These are phyloP conservation scores for Pan paniscus DNA, from an alignment of 2,113 vertebrate species.

Conservation along the genomic window DNA sequence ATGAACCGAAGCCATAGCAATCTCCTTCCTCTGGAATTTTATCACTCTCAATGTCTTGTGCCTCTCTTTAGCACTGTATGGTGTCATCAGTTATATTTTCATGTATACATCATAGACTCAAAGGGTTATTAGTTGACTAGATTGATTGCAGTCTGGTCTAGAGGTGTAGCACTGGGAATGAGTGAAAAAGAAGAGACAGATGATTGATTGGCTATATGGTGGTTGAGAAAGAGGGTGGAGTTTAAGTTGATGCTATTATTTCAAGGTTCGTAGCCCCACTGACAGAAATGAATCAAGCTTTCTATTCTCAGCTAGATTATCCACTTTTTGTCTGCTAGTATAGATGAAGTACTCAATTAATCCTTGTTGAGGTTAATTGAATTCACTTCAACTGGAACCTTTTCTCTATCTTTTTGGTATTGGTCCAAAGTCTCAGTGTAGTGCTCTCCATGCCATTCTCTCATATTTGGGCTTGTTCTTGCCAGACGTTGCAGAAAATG, in stretches of 20 bases:
- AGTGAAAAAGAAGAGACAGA: conserved; percentile 40
- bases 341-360: conserved; percentile 33
- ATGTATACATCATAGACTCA: conserved; percentile 15
- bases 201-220: neutral
- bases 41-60: neutral
- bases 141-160: conserved; percentile 14
- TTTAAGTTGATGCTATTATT: conserved; percentile 28
- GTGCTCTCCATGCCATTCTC: neutral
- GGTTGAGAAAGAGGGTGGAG: neutral
- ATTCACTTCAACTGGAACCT: conserved; percentile 2
- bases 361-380: conserved; percentile 24
- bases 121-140: conserved; percentile 47
- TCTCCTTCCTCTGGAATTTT: neutral
- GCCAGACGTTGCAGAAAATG: neutral
- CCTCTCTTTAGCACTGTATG: neutral
- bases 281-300: conserved; percentile 39
- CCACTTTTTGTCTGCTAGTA: neutral
- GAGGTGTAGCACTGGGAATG: neutral
- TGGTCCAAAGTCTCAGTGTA: neutral
- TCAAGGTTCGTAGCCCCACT: conserved; percentile 44
- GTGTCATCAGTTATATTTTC: conserved; percentile 35
- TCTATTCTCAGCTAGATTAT: neutral
- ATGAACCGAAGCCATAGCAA: neutral
- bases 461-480: neutral
- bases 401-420: neutral